Evolutionary conservation across 2,888 invertebrate genomes (phyloP).

Genomic region (Trilocha varians): DNA sequence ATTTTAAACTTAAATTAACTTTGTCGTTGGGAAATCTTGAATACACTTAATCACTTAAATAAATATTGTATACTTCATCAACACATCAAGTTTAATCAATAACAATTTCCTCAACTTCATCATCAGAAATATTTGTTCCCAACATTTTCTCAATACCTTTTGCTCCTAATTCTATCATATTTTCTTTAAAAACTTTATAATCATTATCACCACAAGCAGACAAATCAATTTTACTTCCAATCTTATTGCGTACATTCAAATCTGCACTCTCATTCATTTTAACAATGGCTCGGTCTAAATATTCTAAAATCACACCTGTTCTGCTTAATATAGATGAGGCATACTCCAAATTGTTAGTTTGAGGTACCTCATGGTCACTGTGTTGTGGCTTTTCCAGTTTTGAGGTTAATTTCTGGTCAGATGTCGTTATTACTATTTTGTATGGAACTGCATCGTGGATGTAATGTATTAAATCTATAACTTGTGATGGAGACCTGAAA

Average conservation of each 20-base stretch:
- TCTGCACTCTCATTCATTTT: slow-evolving; percentile 45
- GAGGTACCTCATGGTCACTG: slow-evolving; percentile 15
- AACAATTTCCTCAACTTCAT: slow-evolving; percentile 19
- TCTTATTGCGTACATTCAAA: slow-evolving; percentile 22
- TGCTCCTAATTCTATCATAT: slow-evolving; percentile 27
- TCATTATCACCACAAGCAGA: slow-evolving; percentile 30
- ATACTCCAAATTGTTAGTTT: slow-evolving; percentile 23
- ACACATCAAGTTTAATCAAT: slow-evolving; percentile 15
- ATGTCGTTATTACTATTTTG: slow-evolving; percentile 37
- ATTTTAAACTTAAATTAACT: no score
- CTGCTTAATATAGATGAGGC: slow-evolving; percentile 35
- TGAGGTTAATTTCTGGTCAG: slow-evolving; percentile 28
- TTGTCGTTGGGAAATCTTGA: no score
- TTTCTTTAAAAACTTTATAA: slow-evolving; percentile 33
- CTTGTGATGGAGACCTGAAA: slow-evolving; percentile 49
- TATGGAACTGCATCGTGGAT: slow-evolving; percentile 48
- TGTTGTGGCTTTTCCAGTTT: slow-evolving; percentile 21
- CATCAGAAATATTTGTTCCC: slow-evolving; percentile 6
- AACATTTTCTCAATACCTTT: slow-evolving; percentile 22
- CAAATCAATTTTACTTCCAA: slow-evolving; percentile 45
- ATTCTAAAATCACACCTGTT: slow-evolving; percentile 30
- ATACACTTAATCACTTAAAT: slow-evolving; percentile 9
- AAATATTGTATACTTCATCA: background rate
- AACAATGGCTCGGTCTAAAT: slow-evolving; percentile 42
- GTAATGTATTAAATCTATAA: slow-evolving; percentile 48